Percentiles rank a stretch among this genome's conserved stretches.
These are phyloP conservation scores for Parthenolecanium corni DNA, from an alignment of 2,888 invertebrate species.

Conservation along the genomic window DNA sequence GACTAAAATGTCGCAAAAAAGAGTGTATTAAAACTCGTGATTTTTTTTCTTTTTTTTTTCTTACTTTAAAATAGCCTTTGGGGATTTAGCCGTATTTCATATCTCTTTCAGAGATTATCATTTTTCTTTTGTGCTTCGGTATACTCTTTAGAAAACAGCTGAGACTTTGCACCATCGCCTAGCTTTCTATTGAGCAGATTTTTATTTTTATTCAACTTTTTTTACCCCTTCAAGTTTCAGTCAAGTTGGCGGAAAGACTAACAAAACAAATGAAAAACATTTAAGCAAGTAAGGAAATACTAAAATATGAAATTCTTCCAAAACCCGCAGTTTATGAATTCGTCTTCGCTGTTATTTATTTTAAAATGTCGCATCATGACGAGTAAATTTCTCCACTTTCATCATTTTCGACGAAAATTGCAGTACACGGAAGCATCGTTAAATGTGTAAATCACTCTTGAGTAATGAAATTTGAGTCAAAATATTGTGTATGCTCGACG, in stretches of 20 bases:
- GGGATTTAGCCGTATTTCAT: slow-evolving; percentile 22
- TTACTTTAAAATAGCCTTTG: slow-evolving; percentile 20
- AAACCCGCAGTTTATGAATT: slow-evolving; percentile 3
- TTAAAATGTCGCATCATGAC: too few relatives aligned
- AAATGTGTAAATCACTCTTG: too few relatives aligned
- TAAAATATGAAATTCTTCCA: slow-evolving; percentile 8
- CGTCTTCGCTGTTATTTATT: slow-evolving; percentile 7
- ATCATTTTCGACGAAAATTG: too few relatives aligned
- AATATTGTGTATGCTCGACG: too few relatives aligned
- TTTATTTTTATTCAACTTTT: background rate
- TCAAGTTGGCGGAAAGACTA: slow-evolving; percentile 6
- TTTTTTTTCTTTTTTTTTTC: background rate
- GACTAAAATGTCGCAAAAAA: slow-evolving; percentile 10
- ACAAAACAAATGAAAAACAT: slow-evolving; percentile 20
- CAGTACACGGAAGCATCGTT: too few relatives aligned
- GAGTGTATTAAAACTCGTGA: slow-evolving; percentile 17
- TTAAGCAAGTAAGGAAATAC: slow-evolving; percentile 4
- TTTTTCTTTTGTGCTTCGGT: slow-evolving; percentile 16
- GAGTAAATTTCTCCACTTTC: too few relatives aligned
- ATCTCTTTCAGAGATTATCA: slow-evolving; percentile 20
- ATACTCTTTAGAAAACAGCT: slow-evolving; percentile 13
- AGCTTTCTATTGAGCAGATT: too few relatives aligned
- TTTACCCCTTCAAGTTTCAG: background rate
- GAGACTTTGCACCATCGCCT: background rate
- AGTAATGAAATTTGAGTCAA: too few relatives aligned